A percentile compares a stretch with the other conserved stretches of the same genome.
These are phyloP conservation scores for Valencia hispanica DNA, from an alignment of 2,797 vertebrate species.

Conservation along the genomic window DNA sequence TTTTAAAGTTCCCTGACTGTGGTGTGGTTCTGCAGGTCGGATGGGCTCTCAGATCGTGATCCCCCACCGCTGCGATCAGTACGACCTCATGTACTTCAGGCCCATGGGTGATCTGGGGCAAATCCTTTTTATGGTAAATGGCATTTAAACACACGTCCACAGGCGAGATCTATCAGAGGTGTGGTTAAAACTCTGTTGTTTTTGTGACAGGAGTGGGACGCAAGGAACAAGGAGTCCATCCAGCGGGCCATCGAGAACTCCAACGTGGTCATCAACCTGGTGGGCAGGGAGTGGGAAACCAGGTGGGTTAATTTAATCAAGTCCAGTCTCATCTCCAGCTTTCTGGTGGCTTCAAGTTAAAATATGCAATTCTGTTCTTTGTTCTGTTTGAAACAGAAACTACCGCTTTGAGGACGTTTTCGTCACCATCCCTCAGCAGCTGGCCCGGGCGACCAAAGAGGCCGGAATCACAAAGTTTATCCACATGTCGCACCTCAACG, in stretches of 20 bases:
- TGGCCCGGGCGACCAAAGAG: conserved; percentile 85
- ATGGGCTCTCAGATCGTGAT: conserved; percentile 92
- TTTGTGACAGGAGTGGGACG: conserved; percentile 89
- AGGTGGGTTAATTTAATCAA: conserved; percentile 72
- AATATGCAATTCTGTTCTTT: not conserved
- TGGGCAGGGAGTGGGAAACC: conserved; percentile 96
- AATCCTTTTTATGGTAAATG: conserved; percentile 89
- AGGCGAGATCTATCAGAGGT: not conserved
- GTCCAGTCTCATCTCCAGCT: accelerated
- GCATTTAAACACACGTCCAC: not conserved
- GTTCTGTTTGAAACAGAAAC: conserved; percentile 81
- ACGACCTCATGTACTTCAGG: conserved; percentile 90
- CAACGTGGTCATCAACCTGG: conserved; percentile 94
- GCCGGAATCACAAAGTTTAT: conserved; percentile 89
- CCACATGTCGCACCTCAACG: conserved; percentile 95
- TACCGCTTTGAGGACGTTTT: conserved; percentile 89
- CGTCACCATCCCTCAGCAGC: conserved; percentile 87
- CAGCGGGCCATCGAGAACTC: conserved; percentile 88
- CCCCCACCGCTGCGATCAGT: conserved; percentile 91
- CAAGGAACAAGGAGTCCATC: conserved; percentile 88
- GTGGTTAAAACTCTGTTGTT: not conserved
- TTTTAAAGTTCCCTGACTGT: not conserved
- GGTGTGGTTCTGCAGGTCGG: conserved; percentile 81
- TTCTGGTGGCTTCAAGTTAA: no score
- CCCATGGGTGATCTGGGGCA: conserved; percentile 98